Conservation (phyloP, 2,797 vertebrate species). For the Enteromius trimaculatus region DNA sequence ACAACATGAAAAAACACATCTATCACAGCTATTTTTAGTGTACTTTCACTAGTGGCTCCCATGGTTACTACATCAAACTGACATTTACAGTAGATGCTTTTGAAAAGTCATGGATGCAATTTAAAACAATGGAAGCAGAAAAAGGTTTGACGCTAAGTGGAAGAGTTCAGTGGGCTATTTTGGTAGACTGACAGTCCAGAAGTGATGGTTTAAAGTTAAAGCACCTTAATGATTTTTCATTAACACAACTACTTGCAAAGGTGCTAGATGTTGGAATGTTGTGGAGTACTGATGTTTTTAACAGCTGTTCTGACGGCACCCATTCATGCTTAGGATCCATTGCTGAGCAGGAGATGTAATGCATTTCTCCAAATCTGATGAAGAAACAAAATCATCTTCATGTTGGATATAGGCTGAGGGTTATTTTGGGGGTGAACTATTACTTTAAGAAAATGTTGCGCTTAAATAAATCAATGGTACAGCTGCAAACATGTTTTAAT, state of each 20-base stretch:
- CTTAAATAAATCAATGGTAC: not conserved
- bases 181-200: no score
- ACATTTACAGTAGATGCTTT: conserved; percentile 2
- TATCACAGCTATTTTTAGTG: conserved; percentile 15
- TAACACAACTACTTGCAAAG: no score
- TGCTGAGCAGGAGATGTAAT: no score
- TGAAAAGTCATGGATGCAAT: conserved; percentile 10
- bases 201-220: no score
- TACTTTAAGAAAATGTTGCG: not conserved
- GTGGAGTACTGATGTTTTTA: no score
- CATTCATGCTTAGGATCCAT: no score
- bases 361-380: no score
- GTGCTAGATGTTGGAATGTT: no score
- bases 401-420: no score
- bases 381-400: no score
- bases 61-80: conserved; percentile 20
- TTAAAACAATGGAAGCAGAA: conserved; percentile 8
- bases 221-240: no score
- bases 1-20: not conserved
- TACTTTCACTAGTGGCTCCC: not conserved
- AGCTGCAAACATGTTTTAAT: not conserved
- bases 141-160: not conserved
- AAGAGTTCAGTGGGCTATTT: not conserved
- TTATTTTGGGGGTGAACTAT: not conserved
- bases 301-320: no score